Evolutionary conservation across 2,888 invertebrate genomes (phyloP).

Genomic region (Pimpla rufipes): DNA sequence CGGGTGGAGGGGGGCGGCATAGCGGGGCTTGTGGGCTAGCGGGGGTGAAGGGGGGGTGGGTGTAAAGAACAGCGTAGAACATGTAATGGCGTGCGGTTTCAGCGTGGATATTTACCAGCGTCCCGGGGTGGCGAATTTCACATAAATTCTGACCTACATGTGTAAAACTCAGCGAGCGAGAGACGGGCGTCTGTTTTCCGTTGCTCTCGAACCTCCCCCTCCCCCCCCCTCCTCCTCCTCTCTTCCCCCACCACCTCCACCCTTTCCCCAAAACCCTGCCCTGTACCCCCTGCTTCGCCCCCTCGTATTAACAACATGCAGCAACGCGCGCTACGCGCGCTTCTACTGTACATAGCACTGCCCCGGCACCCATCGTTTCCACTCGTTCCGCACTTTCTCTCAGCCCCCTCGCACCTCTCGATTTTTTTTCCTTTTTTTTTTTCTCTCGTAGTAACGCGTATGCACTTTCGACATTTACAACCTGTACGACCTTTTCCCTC

Average conservation of each 20-base stretch:
- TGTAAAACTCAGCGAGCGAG: conserved; percentile 63
- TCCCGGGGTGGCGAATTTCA: conserved; percentile 63
- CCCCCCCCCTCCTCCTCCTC: neutral
- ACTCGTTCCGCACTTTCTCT: conserved; percentile 38
- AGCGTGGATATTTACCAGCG: conserved; percentile 64
- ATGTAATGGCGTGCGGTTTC: conserved; percentile 67
- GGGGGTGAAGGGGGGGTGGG: conserved; percentile 8
- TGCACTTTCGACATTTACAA: conserved; percentile 25
- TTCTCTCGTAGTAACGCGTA: conserved; percentile 21
- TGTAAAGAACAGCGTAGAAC: conserved; percentile 58
- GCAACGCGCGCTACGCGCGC: neutral
- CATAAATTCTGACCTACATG: conserved; percentile 72
- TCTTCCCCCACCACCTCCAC: neutral
- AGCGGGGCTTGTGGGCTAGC: too few relatives aligned
- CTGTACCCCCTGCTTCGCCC: too few relatives aligned
- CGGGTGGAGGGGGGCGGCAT: neutral
- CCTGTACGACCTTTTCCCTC: neutral
- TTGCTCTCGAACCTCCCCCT: conserved; percentile 18
- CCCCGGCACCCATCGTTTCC: conserved; percentile 19
- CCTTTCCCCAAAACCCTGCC: too few relatives aligned
- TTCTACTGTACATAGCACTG: conserved; percentile 4
- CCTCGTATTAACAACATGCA: conserved; percentile 26
- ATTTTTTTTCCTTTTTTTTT: neutral
- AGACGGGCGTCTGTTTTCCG: conserved; percentile 10
- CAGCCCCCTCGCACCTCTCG: neutral